These are phyloP conservation scores for Eupsilia transversa DNA, from an alignment of 2,888 invertebrate genomes.

Conservation along the genomic window DNA sequence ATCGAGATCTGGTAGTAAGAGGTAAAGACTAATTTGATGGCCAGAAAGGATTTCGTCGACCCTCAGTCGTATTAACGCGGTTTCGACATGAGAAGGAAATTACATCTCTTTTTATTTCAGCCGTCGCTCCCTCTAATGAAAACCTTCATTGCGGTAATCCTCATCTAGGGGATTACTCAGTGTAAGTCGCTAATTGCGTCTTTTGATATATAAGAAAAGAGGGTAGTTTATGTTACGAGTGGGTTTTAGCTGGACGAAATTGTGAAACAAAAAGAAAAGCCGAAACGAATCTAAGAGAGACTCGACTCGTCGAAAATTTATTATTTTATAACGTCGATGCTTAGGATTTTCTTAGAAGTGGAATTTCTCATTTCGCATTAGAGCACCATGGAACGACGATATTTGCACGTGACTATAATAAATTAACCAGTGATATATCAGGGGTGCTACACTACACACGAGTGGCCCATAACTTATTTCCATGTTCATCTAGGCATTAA, in stretches of 20 bases:
- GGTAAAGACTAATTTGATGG: conserved; percentile 76
- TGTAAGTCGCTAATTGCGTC: conserved; percentile 69
- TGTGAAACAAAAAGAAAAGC: conserved; percentile 36
- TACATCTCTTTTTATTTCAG: conserved; percentile 80
- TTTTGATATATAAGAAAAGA: conserved; percentile 59
- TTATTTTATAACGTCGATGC: conserved; percentile 38
- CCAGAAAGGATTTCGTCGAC: conserved; percentile 77
- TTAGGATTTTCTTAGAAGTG: conserved; percentile 33
- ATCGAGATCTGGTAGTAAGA: conserved; percentile 64
- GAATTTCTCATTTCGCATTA: conserved; percentile 41
- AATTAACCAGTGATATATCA: conserved; percentile 53
- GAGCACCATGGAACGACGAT: conserved; percentile 27
- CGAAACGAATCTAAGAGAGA: conserved; percentile 27
- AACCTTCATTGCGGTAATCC: conserved; percentile 77
- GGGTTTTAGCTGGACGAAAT: conserved; percentile 10
- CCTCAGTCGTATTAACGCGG: conserved; percentile 80
- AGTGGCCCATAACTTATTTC: conserved; percentile 46
- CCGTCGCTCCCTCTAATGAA: conserved; percentile 78
- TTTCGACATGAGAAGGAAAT: conserved; percentile 80
- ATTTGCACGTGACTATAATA: conserved; percentile 46
- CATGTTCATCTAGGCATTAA: conserved; percentile 37
- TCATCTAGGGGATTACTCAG: conserved; percentile 68
- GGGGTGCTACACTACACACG: conserved; percentile 24
- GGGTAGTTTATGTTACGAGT: conserved; percentile 43
- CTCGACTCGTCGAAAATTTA: conserved; percentile 12